Evolutionary conservation across 2,797 vertebrate species (phyloP), one percentile per base, ranked within the genome.

Genomic region (Mormyrops attenuatus): DNA sequence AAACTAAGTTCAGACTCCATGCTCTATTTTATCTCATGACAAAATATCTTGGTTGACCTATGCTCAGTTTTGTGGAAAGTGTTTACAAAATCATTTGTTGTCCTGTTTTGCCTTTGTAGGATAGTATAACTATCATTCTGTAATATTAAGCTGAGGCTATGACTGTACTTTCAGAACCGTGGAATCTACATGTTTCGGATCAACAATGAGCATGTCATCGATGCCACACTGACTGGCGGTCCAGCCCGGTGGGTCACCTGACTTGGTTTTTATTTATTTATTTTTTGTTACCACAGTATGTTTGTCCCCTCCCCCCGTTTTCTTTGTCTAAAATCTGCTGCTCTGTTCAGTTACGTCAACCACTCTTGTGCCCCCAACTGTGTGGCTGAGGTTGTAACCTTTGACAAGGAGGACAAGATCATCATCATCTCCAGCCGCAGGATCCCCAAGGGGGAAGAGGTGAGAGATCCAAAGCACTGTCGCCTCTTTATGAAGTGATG

Each of bases 151-250:
- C 49, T 26, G 26, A 49, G 47, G 38, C 22, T 30, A 30, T 85
- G 47, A 52, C 84, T 89, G 11, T 85, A 41, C 22, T 80, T 87
- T 89, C 91, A 98, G 97, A 99, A 99, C 92, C 98, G 99, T 1
- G 99, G 99, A 50, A 99, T 99, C 95, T 99, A 99, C 95, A 99
- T 99, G 99, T 99, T 99, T 95, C 97, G 99, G 91, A 99, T 98
- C 94, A 99, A 99, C 96, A 99, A 99, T 0, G 98, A 99, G 90
- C 98, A 99, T 93, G 98, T 99, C 92, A 99, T 99, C 41, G 98
- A 99, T 93, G 98, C 98, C 90, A 99, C 98, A 0, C 94, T 99
- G 90, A 99, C 98, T 0, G 98, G 98, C 44, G 98, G 98, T 60
- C 98, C 98, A 0, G 98, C 98, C 93, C 97, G 98, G 98, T 99